Conservation (phyloP, 2,113 vertebrate species). For the Pontoporia blainvillei region DNA sequence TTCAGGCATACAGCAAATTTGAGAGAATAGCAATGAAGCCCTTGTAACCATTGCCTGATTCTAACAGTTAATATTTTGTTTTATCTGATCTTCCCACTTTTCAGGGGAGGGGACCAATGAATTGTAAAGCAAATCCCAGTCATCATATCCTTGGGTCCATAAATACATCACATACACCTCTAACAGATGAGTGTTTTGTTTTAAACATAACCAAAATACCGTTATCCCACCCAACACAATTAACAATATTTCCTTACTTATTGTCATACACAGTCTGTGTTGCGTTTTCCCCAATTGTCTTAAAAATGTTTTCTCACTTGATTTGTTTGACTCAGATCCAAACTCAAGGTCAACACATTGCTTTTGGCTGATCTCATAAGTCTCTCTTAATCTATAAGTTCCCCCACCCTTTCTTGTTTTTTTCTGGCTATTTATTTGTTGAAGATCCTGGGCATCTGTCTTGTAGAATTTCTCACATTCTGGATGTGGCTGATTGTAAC, state of each 20-base stretch:
- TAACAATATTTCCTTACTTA: not conserved
- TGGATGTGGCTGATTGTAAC: not conserved
- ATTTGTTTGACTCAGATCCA: conserved; percentile 2
- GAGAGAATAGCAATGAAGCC: not conserved
- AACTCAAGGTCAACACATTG: not conserved
- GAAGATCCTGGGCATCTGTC: not conserved
- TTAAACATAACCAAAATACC: not conserved
- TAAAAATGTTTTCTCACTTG: not conserved
- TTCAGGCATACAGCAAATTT: not conserved
- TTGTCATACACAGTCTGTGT: not conserved
- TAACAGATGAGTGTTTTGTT: not conserved
- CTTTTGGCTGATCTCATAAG: not conserved
- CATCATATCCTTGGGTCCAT: not conserved
- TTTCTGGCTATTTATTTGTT: not conserved
- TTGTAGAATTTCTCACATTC: not conserved
- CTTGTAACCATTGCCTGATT: not conserved
- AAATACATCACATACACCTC: not conserved
- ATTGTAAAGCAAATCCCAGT: conserved; percentile 27
- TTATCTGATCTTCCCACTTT: not conserved
- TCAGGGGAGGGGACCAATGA: not conserved
- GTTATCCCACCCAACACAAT: not conserved
- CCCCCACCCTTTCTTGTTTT: not conserved
- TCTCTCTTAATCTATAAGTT: not conserved
- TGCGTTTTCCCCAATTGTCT: not conserved
- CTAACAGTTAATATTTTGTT: conserved; percentile 16